Evolutionary conservation across 2,888 invertebrate species (phyloP).

Genomic region (Alentia gelatinosa): DNA sequence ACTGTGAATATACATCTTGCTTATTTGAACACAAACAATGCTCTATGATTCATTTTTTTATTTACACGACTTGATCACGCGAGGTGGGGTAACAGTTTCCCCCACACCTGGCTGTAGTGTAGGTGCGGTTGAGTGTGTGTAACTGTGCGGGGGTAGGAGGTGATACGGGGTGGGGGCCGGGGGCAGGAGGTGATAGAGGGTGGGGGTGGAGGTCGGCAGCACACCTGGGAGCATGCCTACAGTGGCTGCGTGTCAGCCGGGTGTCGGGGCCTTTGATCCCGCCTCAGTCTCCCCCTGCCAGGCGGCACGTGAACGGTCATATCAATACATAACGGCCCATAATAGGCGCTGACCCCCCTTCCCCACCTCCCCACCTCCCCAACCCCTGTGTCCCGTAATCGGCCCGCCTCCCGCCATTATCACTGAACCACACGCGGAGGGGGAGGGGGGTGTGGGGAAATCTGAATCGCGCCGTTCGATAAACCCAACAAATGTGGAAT

Average conservation of each 20-base stretch:
- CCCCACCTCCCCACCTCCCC: background rate
- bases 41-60: no score
- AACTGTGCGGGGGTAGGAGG: no score
- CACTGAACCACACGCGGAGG: slow-evolving; percentile 27
- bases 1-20: no score
- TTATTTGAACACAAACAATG: no score
- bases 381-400: background rate
- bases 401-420: slow-evolving; percentile 6
- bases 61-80: background rate
- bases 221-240: slow-evolving; percentile 29
- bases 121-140: background rate
- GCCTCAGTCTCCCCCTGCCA: background rate
- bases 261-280: slow-evolving; percentile 37
- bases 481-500: slow-evolving; percentile 36
- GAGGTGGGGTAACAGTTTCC: background rate
- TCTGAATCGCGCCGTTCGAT: slow-evolving; percentile 43
- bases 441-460: no score
- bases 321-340: slow-evolving; percentile 49
- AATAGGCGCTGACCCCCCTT: slow-evolving; percentile 11
- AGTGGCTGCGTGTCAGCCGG: slow-evolving; percentile 14
- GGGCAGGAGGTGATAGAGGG: background rate
- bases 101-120: background rate
- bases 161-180: background rate
- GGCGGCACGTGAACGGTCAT: background rate
- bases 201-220: background rate